phyloP scores from a whole-genome alignment of 1,140 invertebrate species.

The Aphelenchoides avenae region DNA sequence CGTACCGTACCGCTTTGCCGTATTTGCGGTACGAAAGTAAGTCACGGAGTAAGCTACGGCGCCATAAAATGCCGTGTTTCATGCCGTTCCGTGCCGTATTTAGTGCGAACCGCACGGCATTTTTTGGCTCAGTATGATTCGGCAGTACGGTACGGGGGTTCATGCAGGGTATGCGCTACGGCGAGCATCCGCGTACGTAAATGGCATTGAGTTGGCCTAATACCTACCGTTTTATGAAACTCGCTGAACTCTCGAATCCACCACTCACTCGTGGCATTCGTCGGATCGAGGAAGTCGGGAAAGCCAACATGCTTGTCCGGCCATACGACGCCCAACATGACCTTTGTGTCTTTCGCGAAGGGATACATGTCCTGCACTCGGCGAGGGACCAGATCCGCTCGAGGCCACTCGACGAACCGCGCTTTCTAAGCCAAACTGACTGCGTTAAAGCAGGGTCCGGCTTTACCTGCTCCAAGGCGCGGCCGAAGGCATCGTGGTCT shows the following conservation, averaged over 20 bases:
- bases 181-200: no score
- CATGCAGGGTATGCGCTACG: no score
- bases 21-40: no score
- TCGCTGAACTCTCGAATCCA: slow-evolving; percentile 37
- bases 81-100: no score
- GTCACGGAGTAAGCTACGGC: no score
- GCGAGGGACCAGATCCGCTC: slow-evolving; percentile 16
- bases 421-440: no score
- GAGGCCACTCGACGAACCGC: slow-evolving; percentile 39
- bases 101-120: no score
- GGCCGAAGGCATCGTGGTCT: slow-evolving; percentile 30
- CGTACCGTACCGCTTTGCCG: no score
- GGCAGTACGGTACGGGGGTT: no score
- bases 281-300: slow-evolving; percentile 58
- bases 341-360: slow-evolving; percentile 33
- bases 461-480: slow-evolving; percentile 28
- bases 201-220: no score
- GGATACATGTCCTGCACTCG: slow-evolving; percentile 39
- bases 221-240: slow-evolving; percentile 25
- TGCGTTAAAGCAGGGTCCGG: not conserved
- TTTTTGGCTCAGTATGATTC: no score
- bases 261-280: slow-evolving; percentile 31
- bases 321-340: slow-evolving; percentile 58
- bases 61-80: no score
- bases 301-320: slow-evolving; percentile 51